Evolutionary conservation across 2,113 vertebrate species (phyloP), one percentile per base, ranked within the genome.

Genomic region (Leptosomus discolor): DNA sequence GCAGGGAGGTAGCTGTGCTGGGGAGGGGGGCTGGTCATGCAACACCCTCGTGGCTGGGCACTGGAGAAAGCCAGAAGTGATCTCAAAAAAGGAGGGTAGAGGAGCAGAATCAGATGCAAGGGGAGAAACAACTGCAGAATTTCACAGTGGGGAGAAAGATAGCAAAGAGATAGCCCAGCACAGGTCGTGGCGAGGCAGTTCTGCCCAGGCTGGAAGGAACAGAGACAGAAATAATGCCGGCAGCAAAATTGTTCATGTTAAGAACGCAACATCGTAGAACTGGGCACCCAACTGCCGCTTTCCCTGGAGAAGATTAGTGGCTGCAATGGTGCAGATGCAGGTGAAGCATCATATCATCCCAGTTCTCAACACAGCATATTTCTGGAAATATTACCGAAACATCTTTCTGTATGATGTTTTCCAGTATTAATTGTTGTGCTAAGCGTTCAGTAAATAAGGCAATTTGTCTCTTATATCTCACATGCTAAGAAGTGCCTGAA

Each of bases 21-120:
- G n/a, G 20, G 20, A 22, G 26, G 19, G 57, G 15, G 50, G 21
- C 27, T 56, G 43, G 16, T 61, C 13, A 0, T 9, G 37, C 34
- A 39, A 23, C 9, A 3, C 61, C 51, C 30, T 70, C 46, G 1
- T 0, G 4, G 64, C 12, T 32, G 30, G 45, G 13, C 12, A 2
- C 36, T 43, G 69, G 32, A 23, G n/a, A 61, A 88, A 51, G 11
- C 26, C 71, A 65, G 18, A 21, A 54, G 5, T 2, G 6, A 29
- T 60, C 60, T 57, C 8, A 1, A 9, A 43, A 56, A 9, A 8
- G 22, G 34, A 26, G 46, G 5, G 21, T 2, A 37, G 50, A 63
- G 37, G n/a, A 88, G 39, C 43, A 83, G 79, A 58, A 50, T 50
- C 17, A 16, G 39, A 8, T 13, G 1, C 8, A 54, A 70, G 9